A percentile compares a stretch with the other conserved stretches of the same genome.
These are phyloP conservation scores for Epinephelus awoara DNA, from an alignment of 2,797 vertebrate genomes.

Conservation along the genomic window DNA sequence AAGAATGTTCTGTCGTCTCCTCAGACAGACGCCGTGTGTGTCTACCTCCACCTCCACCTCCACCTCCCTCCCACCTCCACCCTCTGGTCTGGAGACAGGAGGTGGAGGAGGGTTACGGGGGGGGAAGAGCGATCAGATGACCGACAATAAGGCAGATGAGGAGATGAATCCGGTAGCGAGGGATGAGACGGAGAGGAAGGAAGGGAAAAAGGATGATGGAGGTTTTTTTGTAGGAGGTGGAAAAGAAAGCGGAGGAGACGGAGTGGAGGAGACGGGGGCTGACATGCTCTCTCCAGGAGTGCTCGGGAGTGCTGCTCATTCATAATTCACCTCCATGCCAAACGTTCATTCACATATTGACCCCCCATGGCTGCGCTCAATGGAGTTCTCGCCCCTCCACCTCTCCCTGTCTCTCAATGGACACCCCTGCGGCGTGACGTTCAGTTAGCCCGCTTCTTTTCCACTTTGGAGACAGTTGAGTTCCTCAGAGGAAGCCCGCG, in stretches of 20 bases:
- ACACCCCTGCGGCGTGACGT: conserved; percentile 70
- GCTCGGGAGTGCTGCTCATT: conserved; percentile 81
- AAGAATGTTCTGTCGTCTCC: conserved; percentile 61
- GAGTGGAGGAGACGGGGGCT: conserved; percentile 69
- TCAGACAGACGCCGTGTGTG: conserved; percentile 64
- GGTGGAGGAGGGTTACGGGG: conserved; percentile 31
- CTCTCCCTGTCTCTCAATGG: conserved; percentile 76
- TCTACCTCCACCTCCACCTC: conserved; percentile 23
- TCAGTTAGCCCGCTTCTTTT: conserved; percentile 61
- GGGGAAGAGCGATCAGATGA: conserved; percentile 63
- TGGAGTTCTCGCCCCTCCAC: conserved; percentile 79
- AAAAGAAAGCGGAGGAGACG: conserved; percentile 48
- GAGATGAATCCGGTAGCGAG: conserved; percentile 56
- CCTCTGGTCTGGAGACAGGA: conserved; percentile 53
- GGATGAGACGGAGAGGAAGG: conserved; percentile 50
- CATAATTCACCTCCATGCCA: conserved; percentile 85
- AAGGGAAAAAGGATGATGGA: conserved; percentile 47
- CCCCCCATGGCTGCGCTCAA: conserved; percentile 81
- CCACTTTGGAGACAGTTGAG: conserved; percentile 57
- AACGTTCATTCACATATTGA: conserved; percentile 84
- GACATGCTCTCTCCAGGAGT: conserved; percentile 76
- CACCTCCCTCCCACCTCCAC: neutral
- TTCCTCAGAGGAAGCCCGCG: neutral
- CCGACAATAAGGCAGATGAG: conserved; percentile 54
- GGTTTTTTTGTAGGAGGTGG: conserved; percentile 51